Conservation (phyloP, 2,888 invertebrate species). For the Drosophila seclusa region DNA sequence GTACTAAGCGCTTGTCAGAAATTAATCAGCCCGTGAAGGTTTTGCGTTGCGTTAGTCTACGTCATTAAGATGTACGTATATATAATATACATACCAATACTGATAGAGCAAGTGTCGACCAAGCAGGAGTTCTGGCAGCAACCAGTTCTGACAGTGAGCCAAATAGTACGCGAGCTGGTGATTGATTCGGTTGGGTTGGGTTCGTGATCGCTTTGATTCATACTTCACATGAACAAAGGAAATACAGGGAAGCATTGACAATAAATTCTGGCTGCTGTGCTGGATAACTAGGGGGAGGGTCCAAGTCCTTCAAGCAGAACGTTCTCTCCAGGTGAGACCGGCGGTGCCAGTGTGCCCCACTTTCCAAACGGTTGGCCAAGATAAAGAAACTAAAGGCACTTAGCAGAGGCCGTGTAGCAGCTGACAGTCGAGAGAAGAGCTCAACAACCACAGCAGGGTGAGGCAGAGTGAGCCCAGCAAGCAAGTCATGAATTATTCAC, state of each 20-base stretch:
- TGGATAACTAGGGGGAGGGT: constrained; percentile 17
- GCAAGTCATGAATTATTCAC: constrained; percentile 34
- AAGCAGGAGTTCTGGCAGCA: neutral
- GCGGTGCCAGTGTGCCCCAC: neutral
- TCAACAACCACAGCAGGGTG: neutral
- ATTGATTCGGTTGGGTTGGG: constrained; percentile 2
- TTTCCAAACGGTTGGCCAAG: neutral
- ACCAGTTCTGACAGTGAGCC: neutral
- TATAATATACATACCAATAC: neutral
- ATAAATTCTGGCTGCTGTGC: constrained; percentile 17
- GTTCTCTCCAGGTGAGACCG: constrained; percentile 10
- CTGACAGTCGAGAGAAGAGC: neutral
- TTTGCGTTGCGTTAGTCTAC: constrained; percentile 1
- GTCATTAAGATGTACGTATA: constrained; percentile 1
- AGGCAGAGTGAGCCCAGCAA: constrained; percentile 5
- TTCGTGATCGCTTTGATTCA: constrained; percentile 43
- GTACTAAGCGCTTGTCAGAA: constrained; percentile 13
- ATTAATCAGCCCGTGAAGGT: constrained; percentile 1
- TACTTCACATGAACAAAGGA: constrained; percentile 45
- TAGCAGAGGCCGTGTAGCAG: constrained; percentile 3
- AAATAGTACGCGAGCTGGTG: constrained; percentile 31
- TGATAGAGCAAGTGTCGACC: constrained; percentile 2
- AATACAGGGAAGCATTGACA: constrained; percentile 21
- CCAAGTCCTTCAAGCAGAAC: constrained; percentile 17
- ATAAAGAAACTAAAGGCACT: constrained; percentile 14